phyloP scores from a whole-genome alignment of 2,797 vertebrate genomes.

The Crax fasciolata region DNA sequence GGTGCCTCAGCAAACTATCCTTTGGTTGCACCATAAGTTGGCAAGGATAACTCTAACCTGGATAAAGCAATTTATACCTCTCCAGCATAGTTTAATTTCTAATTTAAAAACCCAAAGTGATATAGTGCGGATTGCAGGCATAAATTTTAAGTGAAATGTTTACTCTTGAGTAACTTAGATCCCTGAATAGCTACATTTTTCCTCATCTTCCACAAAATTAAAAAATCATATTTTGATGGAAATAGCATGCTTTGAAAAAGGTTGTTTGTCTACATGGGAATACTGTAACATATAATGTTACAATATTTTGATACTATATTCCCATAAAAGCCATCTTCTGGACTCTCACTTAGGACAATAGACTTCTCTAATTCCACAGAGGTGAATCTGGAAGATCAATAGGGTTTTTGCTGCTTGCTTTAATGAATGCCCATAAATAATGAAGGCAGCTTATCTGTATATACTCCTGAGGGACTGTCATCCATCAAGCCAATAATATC shows the following conservation, averaged over 20 bases:
- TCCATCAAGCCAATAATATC: slow-evolving; percentile 62
- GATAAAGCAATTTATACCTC: background rate
- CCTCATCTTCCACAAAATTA: background rate
- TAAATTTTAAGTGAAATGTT: background rate
- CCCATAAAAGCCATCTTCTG: background rate
- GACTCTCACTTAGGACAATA: background rate
- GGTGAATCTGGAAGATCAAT: slow-evolving; percentile 39
- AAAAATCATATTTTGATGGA: background rate
- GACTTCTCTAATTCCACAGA: slow-evolving; percentile 19
- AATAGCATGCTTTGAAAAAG: background rate
- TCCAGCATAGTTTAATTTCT: background rate
- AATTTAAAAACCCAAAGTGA: background rate
- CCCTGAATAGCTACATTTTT: background rate
- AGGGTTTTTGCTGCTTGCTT: slow-evolving; percentile 45
- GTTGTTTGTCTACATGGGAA: background rate
- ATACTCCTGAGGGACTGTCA: slow-evolving; percentile 21
- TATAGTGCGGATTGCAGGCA: background rate
- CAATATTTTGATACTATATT: background rate
- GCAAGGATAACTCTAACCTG: background rate
- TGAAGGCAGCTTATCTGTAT: slow-evolving; percentile 36
- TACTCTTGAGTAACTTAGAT: background rate
- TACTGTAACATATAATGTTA: background rate
- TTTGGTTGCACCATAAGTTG: background rate
- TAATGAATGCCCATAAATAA: slow-evolving; percentile 72
- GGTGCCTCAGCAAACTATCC: background rate